Conservation (phyloP, 2,888 invertebrate species). For the Stenolophus ochropezus region DNA sequence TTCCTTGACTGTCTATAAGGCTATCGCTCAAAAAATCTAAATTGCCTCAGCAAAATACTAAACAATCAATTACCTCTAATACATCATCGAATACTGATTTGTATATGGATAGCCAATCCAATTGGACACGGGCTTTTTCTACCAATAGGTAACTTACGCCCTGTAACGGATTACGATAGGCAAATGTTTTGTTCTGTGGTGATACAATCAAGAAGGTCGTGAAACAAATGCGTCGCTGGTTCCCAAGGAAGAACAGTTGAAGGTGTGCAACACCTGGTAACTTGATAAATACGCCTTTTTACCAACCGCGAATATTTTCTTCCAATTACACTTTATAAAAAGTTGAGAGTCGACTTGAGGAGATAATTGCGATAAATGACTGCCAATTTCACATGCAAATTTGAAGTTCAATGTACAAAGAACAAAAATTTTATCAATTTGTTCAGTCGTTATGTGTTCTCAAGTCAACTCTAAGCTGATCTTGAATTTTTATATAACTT, state of each 20-base stretch:
- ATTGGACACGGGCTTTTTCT: background rate
- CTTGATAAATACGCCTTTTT: background rate
- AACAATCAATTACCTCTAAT: constrained; percentile 41
- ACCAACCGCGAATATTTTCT: background rate
- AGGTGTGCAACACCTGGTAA: background rate
- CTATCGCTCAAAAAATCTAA: constrained; percentile 38
- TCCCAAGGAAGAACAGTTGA: constrained; percentile 18
- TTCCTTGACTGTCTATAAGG: constrained; percentile 19
- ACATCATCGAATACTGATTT: constrained; percentile 18
- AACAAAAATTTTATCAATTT: too few species aligned
- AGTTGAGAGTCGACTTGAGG: background rate
- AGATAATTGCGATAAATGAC: background rate
- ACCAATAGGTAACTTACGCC: constrained; percentile 5
- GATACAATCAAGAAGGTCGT: background rate
- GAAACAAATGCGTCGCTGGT: constrained; percentile 7
- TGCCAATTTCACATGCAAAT: background rate
- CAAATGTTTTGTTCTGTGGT: background rate
- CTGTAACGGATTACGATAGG: constrained; percentile 19
- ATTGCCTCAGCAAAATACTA: constrained; percentile 37
- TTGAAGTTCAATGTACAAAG: too few species aligned
- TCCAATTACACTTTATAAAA: background rate
- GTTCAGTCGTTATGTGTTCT: too few species aligned
- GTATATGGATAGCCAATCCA: background rate
- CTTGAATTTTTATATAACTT: too few species aligned
- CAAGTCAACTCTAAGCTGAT: too few species aligned